Conservation (phyloP, 2,113 vertebrate species). For the Nyctereutes procyonoides region DNA sequence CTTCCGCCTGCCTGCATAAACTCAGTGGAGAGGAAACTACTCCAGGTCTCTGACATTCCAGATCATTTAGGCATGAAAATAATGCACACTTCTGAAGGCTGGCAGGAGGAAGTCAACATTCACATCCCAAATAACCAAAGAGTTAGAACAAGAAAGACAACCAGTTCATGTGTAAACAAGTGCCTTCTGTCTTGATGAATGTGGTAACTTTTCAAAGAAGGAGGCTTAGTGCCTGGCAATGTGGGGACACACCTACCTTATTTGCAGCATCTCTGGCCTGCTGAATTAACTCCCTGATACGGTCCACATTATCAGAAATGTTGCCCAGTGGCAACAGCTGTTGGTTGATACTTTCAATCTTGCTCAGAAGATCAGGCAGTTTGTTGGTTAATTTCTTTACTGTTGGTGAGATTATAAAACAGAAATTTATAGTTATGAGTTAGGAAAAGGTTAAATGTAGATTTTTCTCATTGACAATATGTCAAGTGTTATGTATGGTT, state of each 20-base stretch:
- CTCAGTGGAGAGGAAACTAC: not conserved
- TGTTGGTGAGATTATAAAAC: conserved; percentile 85
- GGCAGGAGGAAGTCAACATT: conserved; percentile 1
- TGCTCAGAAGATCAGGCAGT: conserved; percentile 93
- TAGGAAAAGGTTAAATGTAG: conserved; percentile 39
- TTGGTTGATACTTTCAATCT: conserved; percentile 92
- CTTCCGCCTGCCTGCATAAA: not conserved
- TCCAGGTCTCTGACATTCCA: not conserved
- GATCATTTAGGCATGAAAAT: not conserved
- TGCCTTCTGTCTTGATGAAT: not conserved
- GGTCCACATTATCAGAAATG: conserved; percentile 93
- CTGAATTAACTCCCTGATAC: conserved; percentile 95
- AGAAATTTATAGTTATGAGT: not conserved
- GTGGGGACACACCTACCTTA: conserved; percentile 85
- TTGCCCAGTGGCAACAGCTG: conserved; percentile 90
- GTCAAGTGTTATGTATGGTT: not conserved
- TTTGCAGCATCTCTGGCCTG: conserved; percentile 96
- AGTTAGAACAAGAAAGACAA: not conserved
- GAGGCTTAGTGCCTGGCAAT: accelerated
- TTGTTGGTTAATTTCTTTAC: conserved; percentile 92
- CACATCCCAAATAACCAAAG: not conserved
- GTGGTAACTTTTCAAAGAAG: not conserved
- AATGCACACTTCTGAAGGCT: not conserved
- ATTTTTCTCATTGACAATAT: not conserved
- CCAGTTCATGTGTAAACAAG: not conserved